Evolutionary conservation across 1,140 invertebrate species (phyloP).

Genomic region (Temnothorax curvispinosus): DNA sequence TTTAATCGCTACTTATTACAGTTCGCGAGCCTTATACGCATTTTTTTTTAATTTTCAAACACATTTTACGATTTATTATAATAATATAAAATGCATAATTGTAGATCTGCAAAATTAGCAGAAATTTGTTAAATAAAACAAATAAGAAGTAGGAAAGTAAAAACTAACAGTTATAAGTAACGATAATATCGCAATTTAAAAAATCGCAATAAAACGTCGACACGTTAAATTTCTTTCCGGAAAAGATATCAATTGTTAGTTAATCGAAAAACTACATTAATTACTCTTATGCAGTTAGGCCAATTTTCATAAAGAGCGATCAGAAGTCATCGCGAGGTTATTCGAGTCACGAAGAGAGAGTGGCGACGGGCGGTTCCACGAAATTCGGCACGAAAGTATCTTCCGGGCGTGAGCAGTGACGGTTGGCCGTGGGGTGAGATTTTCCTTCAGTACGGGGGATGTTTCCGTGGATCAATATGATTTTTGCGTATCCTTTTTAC

Average conservation of each 20-base stretch:
- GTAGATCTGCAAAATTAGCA: background rate
- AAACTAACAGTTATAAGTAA: background rate
- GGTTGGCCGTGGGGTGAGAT: conserved; percentile 72
- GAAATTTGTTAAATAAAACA: background rate
- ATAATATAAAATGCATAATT: conserved; percentile 2
- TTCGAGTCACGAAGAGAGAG: background rate
- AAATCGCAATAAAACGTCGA: background rate
- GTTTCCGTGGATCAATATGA: conserved; percentile 78
- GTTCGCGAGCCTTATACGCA: background rate
- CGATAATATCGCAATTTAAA: background rate
- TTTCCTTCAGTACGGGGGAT: conserved; percentile 75
- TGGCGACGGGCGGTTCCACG: background rate
- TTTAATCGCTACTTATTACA: background rate
- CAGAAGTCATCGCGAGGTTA: background rate
- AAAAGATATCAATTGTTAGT: background rate
- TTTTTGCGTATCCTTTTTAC: conserved; percentile 69
- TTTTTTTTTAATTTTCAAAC: background rate
- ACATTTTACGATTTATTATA: background rate
- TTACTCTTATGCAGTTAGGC: background rate
- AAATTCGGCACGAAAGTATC: conserved; percentile 39
- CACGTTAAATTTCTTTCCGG: background rate
- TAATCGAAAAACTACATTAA: background rate
- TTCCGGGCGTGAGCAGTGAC: conserved; percentile 23
- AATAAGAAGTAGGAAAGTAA: background rate
- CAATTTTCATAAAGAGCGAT: background rate